phyloP scores from a whole-genome alignment of 2,797 vertebrate genomes.

The Muscicapa striata region DNA sequence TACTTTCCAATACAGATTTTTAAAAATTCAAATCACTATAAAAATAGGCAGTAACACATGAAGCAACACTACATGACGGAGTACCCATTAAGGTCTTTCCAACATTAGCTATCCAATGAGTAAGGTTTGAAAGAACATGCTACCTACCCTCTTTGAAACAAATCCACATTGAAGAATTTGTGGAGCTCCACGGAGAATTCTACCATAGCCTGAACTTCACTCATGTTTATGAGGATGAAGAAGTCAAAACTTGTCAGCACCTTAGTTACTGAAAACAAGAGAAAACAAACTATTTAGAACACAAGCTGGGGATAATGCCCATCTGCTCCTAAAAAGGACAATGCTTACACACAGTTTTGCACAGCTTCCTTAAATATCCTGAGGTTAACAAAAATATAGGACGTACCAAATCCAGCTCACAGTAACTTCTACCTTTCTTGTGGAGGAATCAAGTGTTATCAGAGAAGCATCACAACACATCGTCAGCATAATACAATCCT shows the following conservation, averaged over 20 bases:
- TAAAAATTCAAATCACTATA: background rate
- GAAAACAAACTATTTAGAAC: constrained; percentile 42
- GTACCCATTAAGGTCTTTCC: background rate
- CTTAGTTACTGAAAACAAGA: constrained; percentile 74
- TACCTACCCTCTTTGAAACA: constrained; percentile 98
- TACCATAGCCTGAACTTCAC: constrained; percentile 96
- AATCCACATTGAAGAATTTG: constrained; percentile 99
- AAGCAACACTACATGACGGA: background rate
- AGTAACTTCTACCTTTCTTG: background rate
- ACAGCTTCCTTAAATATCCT: background rate
- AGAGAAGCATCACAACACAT: background rate
- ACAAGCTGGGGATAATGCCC: background rate
- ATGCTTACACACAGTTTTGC: background rate
- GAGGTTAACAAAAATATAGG: background rate
- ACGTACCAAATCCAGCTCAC: background rate
- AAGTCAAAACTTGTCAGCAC: constrained; percentile 82
- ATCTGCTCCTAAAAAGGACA: background rate
- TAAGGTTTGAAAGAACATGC: background rate
- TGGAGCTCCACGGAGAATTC: constrained; percentile 99
- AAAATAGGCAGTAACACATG: background rate
- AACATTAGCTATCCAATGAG: background rate
- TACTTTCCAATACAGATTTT: background rate
- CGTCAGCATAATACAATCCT: background rate
- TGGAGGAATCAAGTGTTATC: background rate
- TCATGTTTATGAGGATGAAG: constrained; percentile 89